phyloP scores from a whole-genome alignment of 2,888 invertebrate species.

The Drosophila borborema region DNA sequence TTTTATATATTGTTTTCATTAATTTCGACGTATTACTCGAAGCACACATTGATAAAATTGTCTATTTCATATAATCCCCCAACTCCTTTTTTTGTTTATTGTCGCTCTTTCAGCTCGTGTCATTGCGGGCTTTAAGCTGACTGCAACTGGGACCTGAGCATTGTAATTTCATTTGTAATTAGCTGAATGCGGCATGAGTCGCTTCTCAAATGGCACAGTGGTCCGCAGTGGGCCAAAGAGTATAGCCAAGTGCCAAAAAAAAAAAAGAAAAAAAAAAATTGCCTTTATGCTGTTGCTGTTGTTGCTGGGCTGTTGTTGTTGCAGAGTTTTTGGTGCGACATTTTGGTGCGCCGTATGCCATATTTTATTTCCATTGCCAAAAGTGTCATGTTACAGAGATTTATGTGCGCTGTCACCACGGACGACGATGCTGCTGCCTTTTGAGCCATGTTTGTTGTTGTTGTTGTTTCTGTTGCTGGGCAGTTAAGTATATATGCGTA shows the following conservation, averaged over 20 bases:
- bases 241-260: constrained; percentile 49
- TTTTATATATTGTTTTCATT: too few relatives aligned
- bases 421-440: constrained; percentile 65
- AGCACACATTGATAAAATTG: background rate
- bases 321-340: constrained; percentile 76
- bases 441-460: constrained; percentile 64
- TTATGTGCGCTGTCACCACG: constrained; percentile 82
- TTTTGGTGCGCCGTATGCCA: constrained; percentile 81
- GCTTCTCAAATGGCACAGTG: constrained; percentile 69
- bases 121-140: constrained; percentile 32
- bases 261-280: background rate
- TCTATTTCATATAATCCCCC: background rate
- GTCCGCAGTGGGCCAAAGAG: constrained; percentile 43
- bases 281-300: constrained; percentile 35
- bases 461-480: constrained; percentile 22
- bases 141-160: constrained; percentile 44
- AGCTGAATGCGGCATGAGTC: constrained; percentile 69
- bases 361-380: constrained; percentile 85
- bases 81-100: background rate
- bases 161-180: constrained; percentile 79
- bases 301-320: constrained; percentile 28
- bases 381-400: constrained; percentile 85
- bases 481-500: constrained; percentile 19
- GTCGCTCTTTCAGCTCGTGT: constrained; percentile 34
- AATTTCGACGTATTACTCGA: too few relatives aligned